A percentile compares a stretch with the other conserved stretches of the same genome.
phyloP scores from a whole-genome alignment of 2,888 invertebrate species.

The Sclerodermus sp. region DNA sequence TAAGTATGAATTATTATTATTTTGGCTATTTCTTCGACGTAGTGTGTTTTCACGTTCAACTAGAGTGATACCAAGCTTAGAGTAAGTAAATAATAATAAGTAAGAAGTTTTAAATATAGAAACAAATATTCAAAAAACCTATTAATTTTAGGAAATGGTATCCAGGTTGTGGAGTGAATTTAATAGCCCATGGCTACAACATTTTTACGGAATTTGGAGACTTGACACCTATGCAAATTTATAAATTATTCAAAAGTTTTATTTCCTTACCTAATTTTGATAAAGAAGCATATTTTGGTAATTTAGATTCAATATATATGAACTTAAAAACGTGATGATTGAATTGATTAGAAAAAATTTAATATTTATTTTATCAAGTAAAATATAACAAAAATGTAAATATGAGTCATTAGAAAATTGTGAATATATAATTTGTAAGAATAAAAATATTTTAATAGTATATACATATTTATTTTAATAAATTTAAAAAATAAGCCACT shows the following conservation, averaged over 20 bases:
- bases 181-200: slow-evolving; percentile 65
- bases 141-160: slow-evolving; percentile 65
- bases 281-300: slow-evolving; percentile 6
- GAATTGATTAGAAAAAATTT: too few relatives aligned
- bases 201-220: slow-evolving; percentile 76
- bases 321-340: too few relatives aligned
- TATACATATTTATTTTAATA: too few relatives aligned
- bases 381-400: too few relatives aligned
- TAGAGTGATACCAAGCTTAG: slow-evolving; percentile 71
- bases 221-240: slow-evolving; percentile 65
- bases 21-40: slow-evolving; percentile 73
- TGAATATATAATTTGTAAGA: too few relatives aligned
- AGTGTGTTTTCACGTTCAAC: slow-evolving; percentile 64
- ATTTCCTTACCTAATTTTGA: slow-evolving; percentile 31
- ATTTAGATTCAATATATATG: too few relatives aligned
- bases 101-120: background rate
- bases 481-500: too few relatives aligned
- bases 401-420: too few relatives aligned
- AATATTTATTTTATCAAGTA: too few relatives aligned
- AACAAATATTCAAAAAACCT: slow-evolving; percentile 5
- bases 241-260: slow-evolving; percentile 67
- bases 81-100: slow-evolving; percentile 62
- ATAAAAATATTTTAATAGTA: too few relatives aligned
- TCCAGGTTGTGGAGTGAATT: slow-evolving; percentile 71
- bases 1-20: slow-evolving; percentile 62